phyloP scores from a whole-genome alignment of 2,888 invertebrate genomes.

The Lasioglossum morio region DNA sequence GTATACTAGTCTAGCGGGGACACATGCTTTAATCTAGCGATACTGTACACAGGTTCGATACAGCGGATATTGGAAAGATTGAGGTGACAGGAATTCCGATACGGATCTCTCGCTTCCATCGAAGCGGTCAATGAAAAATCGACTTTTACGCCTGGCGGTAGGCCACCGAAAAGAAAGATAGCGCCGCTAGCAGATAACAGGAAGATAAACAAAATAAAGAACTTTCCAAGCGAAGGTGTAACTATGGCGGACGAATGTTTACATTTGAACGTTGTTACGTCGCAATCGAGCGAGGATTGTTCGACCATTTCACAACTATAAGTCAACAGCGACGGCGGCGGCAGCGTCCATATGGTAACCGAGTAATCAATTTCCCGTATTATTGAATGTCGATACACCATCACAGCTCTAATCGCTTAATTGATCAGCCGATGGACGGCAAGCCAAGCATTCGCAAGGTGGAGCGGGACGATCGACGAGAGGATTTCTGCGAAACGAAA shows the following conservation, averaged over 20 bases:
- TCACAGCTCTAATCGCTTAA: slow-evolving; percentile 18
- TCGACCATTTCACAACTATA: slow-evolving; percentile 31
- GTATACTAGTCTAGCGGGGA: no score
- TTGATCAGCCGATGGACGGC: slow-evolving; percentile 20
- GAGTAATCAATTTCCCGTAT: slow-evolving; percentile 21
- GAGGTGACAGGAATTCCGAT: background rate
- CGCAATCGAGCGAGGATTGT: slow-evolving; percentile 37
- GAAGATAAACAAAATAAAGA: slow-evolving; percentile 8
- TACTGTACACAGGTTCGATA: background rate
- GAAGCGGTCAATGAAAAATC: slow-evolving; percentile 28
- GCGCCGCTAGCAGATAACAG: slow-evolving; percentile 43
- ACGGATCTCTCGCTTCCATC: background rate
- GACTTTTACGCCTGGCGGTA: slow-evolving; percentile 31
- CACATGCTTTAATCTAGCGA: no score
- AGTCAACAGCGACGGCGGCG: background rate
- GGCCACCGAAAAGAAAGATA: slow-evolving; percentile 44
- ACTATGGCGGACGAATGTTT: slow-evolving; percentile 34
- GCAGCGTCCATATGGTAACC: slow-evolving; percentile 9
- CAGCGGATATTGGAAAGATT: background rate
- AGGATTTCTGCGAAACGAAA: background rate
- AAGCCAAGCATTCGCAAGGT: slow-evolving; percentile 7
- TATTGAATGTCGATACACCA: background rate
- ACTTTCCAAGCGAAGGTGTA: slow-evolving; percentile 31
- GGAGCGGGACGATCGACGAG: background rate
- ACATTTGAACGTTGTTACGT: slow-evolving; percentile 33